Conservation (phyloP, 2,113 vertebrate genomes). For the Dromaius novaehollandiae region DNA sequence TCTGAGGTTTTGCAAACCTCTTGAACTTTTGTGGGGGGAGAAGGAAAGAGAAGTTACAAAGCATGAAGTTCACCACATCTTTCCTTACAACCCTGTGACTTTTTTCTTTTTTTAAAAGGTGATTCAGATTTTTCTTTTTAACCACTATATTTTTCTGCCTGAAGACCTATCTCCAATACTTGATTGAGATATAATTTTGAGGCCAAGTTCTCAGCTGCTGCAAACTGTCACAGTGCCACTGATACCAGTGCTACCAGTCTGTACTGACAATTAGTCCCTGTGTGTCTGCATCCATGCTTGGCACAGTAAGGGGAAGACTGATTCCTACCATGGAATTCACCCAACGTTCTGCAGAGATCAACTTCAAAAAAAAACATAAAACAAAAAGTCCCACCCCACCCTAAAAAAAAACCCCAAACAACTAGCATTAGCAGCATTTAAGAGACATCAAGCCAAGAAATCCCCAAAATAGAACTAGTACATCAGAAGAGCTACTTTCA, state of each 20-base stretch:
- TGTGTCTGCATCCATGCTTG: neutral
- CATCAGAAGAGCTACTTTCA: neutral
- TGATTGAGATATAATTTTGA: neutral
- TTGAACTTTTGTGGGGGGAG: neutral
- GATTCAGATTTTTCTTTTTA: neutral
- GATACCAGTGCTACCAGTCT: neutral
- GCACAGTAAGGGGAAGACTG: neutral
- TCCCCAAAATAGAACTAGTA: neutral
- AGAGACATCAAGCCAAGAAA: neutral
- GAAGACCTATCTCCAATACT: neutral
- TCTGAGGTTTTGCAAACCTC: slow-evolving; percentile 31
- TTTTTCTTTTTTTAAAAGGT: neutral
- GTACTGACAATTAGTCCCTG: rapidly evolving
- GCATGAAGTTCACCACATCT: neutral
- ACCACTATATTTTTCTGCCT: neutral
- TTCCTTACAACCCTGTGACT: neutral
- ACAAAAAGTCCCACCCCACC: too few species aligned
- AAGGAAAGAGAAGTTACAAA: neutral
- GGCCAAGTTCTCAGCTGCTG: neutral
- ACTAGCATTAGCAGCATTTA: neutral
- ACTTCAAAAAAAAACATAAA: too few species aligned
- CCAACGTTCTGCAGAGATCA: neutral
- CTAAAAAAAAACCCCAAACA: too few species aligned
- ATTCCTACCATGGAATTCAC: neutral
- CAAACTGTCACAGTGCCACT: neutral